Evolutionary conservation across 2,888 invertebrate species (phyloP).

Genomic region (Pachycephus smyrnensis): DNA sequence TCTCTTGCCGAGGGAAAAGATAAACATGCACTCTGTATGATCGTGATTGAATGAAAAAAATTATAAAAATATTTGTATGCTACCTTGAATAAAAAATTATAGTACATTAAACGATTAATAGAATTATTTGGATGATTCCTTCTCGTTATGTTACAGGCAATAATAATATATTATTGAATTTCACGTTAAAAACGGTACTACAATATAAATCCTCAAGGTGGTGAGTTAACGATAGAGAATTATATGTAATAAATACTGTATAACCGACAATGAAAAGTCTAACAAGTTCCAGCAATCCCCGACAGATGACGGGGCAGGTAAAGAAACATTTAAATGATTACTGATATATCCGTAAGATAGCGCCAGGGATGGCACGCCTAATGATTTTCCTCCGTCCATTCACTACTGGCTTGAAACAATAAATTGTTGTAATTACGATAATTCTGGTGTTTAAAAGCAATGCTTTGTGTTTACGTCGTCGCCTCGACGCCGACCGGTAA

Average conservation of each 20-base stretch:
- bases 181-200: background rate
- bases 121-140: background rate
- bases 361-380: constrained; percentile 16
- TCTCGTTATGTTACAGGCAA: background rate
- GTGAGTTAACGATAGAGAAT: background rate
- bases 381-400: constrained; percentile 17
- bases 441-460: constrained; percentile 52
- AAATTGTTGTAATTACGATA: constrained; percentile 62
- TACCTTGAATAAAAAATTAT: background rate
- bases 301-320: background rate
- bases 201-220: background rate
- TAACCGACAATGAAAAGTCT: background rate
- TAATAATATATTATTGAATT: background rate
- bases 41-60: background rate
- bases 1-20: background rate
- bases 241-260: background rate
- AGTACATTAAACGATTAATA: background rate
- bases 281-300: background rate
- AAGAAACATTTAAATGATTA: background rate
- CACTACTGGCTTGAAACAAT: constrained; percentile 42
- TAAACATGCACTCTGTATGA: background rate
- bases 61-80: background rate
- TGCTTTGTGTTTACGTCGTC: constrained; percentile 50
- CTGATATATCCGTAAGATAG: constrained; percentile 17
- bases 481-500: constrained; percentile 39